Conservation (phyloP, 1,140 invertebrate genomes). For the Kradibia gibbosae region DNA sequence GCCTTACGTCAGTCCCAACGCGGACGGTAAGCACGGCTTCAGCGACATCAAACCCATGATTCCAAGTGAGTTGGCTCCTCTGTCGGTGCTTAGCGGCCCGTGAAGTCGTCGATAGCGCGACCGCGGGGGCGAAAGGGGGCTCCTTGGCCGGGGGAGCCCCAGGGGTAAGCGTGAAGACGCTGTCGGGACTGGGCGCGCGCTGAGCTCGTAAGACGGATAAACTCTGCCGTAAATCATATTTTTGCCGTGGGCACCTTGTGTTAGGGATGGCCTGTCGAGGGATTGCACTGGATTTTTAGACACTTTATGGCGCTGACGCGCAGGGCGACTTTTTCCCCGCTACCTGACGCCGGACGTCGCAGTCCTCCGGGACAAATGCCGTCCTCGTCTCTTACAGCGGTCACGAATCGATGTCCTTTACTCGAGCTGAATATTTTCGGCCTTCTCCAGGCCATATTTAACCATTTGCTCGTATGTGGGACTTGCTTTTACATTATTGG, state of each 20-base stretch:
- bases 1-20: constrained; percentile 90
- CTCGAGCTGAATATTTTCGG: neutral
- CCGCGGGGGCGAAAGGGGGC: neutral
- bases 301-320: constrained; percentile 5
- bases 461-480: neutral
- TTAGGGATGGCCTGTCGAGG: neutral
- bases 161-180: neutral
- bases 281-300: constrained; percentile 13
- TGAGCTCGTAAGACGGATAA: constrained; percentile 15
- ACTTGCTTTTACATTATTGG: neutral
- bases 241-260: constrained; percentile 3
- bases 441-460: constrained; percentile 18
- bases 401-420: neutral
- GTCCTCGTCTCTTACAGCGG: neutral
- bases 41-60: constrained; percentile 85
- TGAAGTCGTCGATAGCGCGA: neutral
- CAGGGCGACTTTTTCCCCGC: constrained; percentile 20
- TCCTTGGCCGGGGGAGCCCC: neutral
- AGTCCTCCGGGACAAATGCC: neutral
- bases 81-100: neutral
- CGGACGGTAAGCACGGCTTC: constrained; percentile 88
- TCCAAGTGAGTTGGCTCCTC: constrained; percentile 78
- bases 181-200: neutral
- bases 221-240: constrained; percentile 30
- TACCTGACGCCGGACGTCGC: constrained; percentile 11